Evolutionary conservation across 2,888 invertebrate genomes (phyloP).

Genomic region (Conus canariensis): DNA sequence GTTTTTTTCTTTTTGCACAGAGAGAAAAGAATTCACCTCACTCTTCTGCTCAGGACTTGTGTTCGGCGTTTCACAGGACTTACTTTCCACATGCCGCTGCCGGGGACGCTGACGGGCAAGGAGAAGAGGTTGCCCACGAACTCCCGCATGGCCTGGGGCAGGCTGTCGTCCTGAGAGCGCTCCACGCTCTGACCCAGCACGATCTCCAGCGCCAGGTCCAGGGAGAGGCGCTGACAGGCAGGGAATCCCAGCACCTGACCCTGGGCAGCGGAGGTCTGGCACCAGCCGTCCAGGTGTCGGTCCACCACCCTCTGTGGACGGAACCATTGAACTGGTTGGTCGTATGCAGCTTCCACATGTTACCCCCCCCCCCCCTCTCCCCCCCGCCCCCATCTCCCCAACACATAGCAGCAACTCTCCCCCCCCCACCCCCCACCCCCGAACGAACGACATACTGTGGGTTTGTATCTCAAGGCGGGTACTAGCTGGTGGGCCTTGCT

Average conservation of each 20-base stretch:
- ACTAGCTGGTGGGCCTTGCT: too few relatives aligned
- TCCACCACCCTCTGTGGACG: conserved; percentile 54
- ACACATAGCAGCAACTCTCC: too few relatives aligned
- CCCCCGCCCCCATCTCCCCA: too few relatives aligned
- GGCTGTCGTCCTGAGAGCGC: conserved; percentile 37
- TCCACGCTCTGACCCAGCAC: conserved; percentile 63
- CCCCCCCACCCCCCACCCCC: too few relatives aligned
- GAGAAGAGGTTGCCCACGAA: conserved; percentile 44
- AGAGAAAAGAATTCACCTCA: too few relatives aligned
- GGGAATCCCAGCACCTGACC: conserved; percentile 58
- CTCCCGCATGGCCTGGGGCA: conserved; percentile 43
- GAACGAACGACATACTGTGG: too few relatives aligned
- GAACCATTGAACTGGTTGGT: conserved; percentile 4
- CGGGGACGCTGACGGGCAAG: conserved; percentile 44
- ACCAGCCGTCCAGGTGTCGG: conserved; percentile 64
- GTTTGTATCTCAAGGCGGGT: too few relatives aligned
- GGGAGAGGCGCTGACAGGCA: conserved; percentile 63
- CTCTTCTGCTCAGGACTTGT: too few relatives aligned
- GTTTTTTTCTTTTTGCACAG: too few relatives aligned
- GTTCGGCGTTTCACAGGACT: too few relatives aligned
- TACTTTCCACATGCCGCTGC: conserved; percentile 46
- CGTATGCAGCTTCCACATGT: neutral
- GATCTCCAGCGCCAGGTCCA: conserved; percentile 58
- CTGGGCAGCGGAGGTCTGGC: conserved; percentile 36
- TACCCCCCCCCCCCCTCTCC: too few relatives aligned